phyloP scores from a whole-genome alignment of 2,888 invertebrate species.

The Stenichneumon culpator region DNA sequence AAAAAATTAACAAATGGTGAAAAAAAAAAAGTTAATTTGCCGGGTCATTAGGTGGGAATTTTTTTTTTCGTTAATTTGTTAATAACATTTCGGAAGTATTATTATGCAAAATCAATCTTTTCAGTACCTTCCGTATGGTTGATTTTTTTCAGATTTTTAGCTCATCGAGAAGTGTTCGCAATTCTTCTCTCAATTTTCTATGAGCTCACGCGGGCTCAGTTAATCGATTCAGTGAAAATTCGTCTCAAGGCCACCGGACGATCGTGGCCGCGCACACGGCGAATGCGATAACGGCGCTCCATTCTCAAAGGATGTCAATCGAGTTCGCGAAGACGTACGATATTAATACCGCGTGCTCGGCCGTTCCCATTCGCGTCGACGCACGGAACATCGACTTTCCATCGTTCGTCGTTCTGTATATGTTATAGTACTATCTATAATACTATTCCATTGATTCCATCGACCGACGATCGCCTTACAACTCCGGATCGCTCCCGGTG shows the following conservation, averaged over 20 bases:
- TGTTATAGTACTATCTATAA: neutral
- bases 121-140: too few species aligned
- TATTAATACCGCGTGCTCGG: neutral
- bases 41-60: too few species aligned
- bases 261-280: constrained; percentile 20
- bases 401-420: neutral
- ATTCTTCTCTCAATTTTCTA: too few species aligned
- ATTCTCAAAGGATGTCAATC: neutral
- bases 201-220: too few species aligned
- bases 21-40: too few species aligned
- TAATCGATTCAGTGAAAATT: constrained; percentile 49
- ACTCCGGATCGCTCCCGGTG: neutral
- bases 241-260: constrained; percentile 55
- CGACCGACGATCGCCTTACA: constrained; percentile 13
- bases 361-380: neutral
- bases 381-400: neutral
- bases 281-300: neutral
- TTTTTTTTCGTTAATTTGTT: too few species aligned
- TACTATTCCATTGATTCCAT: constrained; percentile 10
- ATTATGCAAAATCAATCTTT: too few species aligned
- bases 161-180: too few species aligned
- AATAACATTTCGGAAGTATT: too few species aligned
- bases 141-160: too few species aligned
- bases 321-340: neutral
- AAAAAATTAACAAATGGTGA: too few species aligned